Evolutionary conservation across 2,113 vertebrate species (phyloP).

Genomic region (Centropristis striata): DNA sequence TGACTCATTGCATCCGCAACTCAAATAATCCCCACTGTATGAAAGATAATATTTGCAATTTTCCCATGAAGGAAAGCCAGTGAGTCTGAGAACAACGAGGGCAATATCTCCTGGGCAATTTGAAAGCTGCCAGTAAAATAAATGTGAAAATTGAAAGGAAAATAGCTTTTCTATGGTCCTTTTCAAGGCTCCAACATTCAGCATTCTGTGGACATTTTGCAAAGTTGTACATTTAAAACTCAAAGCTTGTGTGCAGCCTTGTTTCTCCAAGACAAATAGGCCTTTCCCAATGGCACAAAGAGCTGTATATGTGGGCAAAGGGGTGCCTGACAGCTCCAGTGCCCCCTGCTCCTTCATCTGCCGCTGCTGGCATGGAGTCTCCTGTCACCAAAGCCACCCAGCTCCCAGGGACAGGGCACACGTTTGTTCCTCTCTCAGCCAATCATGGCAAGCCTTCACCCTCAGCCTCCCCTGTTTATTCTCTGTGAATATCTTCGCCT

Average conservation of each 20-base stretch:
- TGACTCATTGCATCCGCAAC: constrained; percentile 33
- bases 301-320: constrained; percentile 43
- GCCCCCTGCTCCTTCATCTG: constrained; percentile 49
- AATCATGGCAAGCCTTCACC: constrained; percentile 40
- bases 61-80: constrained; percentile 37
- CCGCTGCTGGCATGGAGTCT: constrained; percentile 39
- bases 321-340: constrained; percentile 26
- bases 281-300: constrained; percentile 54
- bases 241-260: background rate
- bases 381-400: constrained; percentile 28
- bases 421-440: constrained; percentile 54
- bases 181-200: constrained; percentile 6
- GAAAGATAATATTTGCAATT: constrained; percentile 60
- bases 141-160: constrained; percentile 19
- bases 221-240: constrained; percentile 30
- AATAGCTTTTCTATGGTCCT: background rate
- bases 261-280: constrained; percentile 39
- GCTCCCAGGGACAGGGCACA: constrained; percentile 42
- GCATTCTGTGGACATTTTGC: constrained; percentile 20
- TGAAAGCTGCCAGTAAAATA: constrained; percentile 55
- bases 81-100: constrained; percentile 51
- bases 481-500: constrained; percentile 11
- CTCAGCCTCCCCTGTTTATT: background rate
- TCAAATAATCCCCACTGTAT: constrained; percentile 44
- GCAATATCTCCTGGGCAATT: constrained; percentile 46